phyloP scores from a whole-genome alignment of 2,797 vertebrate genomes.

The Cirrhinus molitorella region DNA sequence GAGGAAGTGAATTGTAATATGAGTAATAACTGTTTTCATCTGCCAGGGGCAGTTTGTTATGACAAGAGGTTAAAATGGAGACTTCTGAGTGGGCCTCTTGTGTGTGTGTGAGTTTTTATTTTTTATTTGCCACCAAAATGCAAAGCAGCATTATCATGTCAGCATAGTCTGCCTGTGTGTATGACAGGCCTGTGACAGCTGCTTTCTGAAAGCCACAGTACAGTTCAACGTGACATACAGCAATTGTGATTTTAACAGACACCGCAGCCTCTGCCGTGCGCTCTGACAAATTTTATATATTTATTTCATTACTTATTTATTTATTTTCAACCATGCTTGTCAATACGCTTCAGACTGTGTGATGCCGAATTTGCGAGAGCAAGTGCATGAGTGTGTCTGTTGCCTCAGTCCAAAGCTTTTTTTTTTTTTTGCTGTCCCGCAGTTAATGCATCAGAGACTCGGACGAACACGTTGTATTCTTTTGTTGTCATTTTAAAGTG shows the following conservation, averaged over 20 bases:
- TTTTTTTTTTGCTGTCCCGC: conserved; percentile 11
- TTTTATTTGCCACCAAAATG: conserved; percentile 71
- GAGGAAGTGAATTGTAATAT: conserved; percentile 58
- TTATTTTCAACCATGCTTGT: conserved; percentile 34
- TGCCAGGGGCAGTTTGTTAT: conserved; percentile 67
- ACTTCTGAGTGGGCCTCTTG: conserved; percentile 26
- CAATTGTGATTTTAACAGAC: conserved; percentile 65
- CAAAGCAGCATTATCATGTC: conserved; percentile 82
- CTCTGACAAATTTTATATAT: conserved; percentile 25
- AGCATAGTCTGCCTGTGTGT: conserved; percentile 72
- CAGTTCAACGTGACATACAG: conserved; percentile 55
- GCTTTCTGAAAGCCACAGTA: conserved; percentile 60
- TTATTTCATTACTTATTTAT: conserved; percentile 31
- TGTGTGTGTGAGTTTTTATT: background rate
- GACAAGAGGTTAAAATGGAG: conserved; percentile 60
- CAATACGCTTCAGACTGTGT: conserved; percentile 11
- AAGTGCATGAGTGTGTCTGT: conserved; percentile 55
- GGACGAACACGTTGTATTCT: conserved; percentile 74
- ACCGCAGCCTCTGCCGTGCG: conserved; percentile 60
- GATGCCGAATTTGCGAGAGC: background rate
- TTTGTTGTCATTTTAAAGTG: conserved; percentile 83
- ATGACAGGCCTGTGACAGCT: conserved; percentile 65
- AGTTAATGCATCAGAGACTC: conserved; percentile 76
- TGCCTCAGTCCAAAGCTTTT: conserved; percentile 23
- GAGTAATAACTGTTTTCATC: conserved; percentile 74